Base-by-base conservation (phyloP, 1,140 invertebrate genomes). In the Drosophila truncata region DNA sequence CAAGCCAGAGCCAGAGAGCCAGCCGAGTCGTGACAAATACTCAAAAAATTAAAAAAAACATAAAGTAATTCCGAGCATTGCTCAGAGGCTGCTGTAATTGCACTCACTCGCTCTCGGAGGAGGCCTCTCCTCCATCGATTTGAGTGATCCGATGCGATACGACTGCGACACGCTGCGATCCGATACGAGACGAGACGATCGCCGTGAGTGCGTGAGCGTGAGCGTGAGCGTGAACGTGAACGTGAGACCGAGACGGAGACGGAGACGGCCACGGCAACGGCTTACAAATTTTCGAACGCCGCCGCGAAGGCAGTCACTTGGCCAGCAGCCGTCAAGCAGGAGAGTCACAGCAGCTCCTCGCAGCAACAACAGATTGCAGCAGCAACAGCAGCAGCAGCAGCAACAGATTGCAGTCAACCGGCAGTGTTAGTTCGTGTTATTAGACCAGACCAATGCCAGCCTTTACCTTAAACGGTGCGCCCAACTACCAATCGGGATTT, bases 1-100 rank as follows among this genome's bases (percentile, higher is more conserved):
- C 13, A 11, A 64, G 71, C n/a, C 39, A 58, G 29, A 18, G 27
- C n/a, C n/a, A 8, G 25, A 65, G 31, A 33, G 5, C n/a, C n/a
- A n/a, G n/a, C n/a, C n/a, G 16, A 1, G 16, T 14, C 37, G 67
- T 72, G 82, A 79, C 75, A 87, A 78, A 86, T 49, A 46, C 76
- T 50, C 41, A 64, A 49, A 27, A 60, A 42, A n/a, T 8, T 39
- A 54, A 52, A 11, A 10, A 13, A 35, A 14, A 35, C 13, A 35
- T 6, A 8, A 23, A 46, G 44, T 27, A 8, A 60, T 64, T 52
- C 60, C 41, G 14, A 65, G 64, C 52, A 63, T 50, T 77, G 55
- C 44, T 69, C 72, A 82, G 55, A 37, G 58, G 59, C 59, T 63
- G 63, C 37, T 61, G 50, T 55, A 70, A 55, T 63, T 71, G 72